Evolutionary conservation across 2,797 vertebrate species (phyloP), one percentile per base, ranked within the genome.

Genomic region (Paedocypris micromegethes): DNA sequence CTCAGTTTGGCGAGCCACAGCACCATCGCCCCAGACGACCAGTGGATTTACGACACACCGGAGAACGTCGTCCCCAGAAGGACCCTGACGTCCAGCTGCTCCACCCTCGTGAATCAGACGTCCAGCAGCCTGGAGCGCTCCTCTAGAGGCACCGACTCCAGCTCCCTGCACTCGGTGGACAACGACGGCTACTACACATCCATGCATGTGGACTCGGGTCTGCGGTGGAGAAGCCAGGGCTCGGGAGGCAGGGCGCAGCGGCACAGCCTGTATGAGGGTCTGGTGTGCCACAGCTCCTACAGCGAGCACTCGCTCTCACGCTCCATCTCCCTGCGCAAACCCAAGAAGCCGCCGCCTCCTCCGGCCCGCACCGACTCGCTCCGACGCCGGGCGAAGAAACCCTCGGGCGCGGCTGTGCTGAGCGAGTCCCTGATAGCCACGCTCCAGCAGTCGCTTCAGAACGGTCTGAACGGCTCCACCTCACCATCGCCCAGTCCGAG

Each of bases 341-440:
- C 91, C 0, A 98, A 93, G 86, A 98, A 96, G 75, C 94, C 96
- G 0, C 97, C 97, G 0, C 87, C 91, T 50, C 96, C 95, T 0
- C 97, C 97, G 0, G 91, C 92, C 2, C 92, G 96, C 47, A 98
- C 93, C 0, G 97, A 99, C 83, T 99, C 97, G 0, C 90, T 99
- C 4, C 90, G 91, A 70, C 91, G 96, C 70, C 79, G 89, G 48
- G 88, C 92, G 41, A 91, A 85, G 55, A 92, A 88, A 67, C 74
- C 82, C 0, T 66, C 80, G 9, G 37, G 81, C 8, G 60, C 59
- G 1, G 80, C 80, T 64, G 83, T 92, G 74, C 91, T 98, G 38
- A 95, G 91, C 37, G 93, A 96, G 84, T 91, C 85, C 2, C 86
- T 98, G 1, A 96, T 98, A 5, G 95, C 96, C 42, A 93, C 91